These are phyloP conservation scores for Gryllus longicercus DNA, from an alignment of 2,888 invertebrate species.

Conservation along the genomic window DNA sequence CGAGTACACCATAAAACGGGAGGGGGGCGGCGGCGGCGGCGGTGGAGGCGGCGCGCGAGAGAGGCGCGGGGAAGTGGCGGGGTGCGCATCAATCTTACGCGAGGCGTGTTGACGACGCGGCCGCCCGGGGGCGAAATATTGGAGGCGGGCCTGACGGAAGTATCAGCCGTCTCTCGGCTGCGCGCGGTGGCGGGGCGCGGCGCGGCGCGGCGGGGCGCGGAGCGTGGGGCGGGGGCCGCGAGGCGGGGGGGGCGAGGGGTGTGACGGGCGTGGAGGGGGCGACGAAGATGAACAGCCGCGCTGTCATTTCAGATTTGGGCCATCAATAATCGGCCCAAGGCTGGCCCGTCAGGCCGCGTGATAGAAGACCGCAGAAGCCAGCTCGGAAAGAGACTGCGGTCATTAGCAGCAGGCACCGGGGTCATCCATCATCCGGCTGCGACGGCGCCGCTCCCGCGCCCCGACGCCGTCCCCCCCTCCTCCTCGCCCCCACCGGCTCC, in stretches of 20 bases:
- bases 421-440: conserved; percentile 3
- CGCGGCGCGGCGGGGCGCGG: conserved; percentile 30
- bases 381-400: conserved; percentile 26
- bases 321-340: conserved; percentile 44
- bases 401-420: conserved; percentile 9
- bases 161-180: not conserved
- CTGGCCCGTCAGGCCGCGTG: conserved; percentile 22
- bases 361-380: conserved; percentile 29
- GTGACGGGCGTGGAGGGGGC: conserved; percentile 2
- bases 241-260: conserved; percentile 34
- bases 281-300: conserved; percentile 47
- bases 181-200: conserved; percentile 30
- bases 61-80: not conserved
- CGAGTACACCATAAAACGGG: conserved; percentile 5
- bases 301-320: conserved; percentile 48
- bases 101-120: conserved; percentile 17
- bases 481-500: not conserved
- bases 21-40: not conserved
- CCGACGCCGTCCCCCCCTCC: not conserved
- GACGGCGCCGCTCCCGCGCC: not conserved
- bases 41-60: not conserved
- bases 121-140: conserved; percentile 17
- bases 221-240: conserved; percentile 40
- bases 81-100: not conserved
- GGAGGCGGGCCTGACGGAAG: conserved; percentile 8